phyloP scores from a whole-genome alignment of 2,888 invertebrate species.

The Yponomeuta evonymella region DNA sequence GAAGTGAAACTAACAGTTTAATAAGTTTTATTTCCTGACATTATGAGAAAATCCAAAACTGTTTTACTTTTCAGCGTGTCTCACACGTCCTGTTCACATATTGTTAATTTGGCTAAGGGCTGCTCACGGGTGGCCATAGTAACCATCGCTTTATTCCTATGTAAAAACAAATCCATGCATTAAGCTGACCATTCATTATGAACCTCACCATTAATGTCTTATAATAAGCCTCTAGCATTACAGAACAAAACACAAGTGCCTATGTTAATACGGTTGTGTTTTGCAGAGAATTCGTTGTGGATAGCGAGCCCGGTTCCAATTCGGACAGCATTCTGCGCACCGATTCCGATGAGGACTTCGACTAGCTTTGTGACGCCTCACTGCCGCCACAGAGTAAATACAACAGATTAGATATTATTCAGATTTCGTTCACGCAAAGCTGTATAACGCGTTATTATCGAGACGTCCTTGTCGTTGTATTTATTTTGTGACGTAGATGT shows the following conservation, averaged over 20 bases:
- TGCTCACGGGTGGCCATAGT: no score
- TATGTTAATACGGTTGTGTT: constrained; percentile 5
- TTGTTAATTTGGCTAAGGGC: no score
- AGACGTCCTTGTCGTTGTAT: not conserved
- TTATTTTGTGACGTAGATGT: not conserved
- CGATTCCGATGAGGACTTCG: constrained; percentile 71
- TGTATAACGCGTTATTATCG: no score
- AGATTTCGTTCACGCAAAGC: no score
- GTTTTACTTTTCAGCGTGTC: no score
- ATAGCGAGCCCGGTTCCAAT: constrained; percentile 67
- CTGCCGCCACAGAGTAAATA: not conserved
- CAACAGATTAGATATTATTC: not conserved
- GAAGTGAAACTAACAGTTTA: not conserved
- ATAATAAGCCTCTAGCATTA: no score
- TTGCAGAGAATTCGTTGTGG: constrained; percentile 55
- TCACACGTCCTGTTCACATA: no score
- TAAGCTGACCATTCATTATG: no score
- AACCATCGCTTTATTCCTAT: no score
- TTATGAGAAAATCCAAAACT: no score
- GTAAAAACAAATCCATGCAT: no score
- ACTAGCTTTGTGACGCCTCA: constrained; percentile 31
- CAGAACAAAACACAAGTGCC: not conserved
- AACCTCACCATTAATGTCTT: no score
- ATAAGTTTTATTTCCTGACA: not conserved
- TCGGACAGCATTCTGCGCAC: constrained; percentile 69